phyloP scores from a whole-genome alignment of 1,140 invertebrate genomes.

The Camponotus pennsylvanicus region DNA sequence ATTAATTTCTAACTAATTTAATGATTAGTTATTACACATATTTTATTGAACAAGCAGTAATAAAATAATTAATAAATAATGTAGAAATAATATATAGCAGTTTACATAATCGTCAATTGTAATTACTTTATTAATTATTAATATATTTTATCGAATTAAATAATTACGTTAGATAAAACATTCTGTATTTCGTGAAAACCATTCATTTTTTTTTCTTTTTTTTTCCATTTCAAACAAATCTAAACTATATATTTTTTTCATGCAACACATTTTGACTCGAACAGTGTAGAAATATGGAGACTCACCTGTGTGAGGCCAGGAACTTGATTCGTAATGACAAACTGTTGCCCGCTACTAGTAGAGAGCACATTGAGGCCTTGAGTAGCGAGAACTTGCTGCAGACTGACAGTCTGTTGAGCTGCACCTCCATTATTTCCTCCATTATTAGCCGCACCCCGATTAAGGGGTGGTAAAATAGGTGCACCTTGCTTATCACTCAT shows the following conservation, averaged over 20 bases:
- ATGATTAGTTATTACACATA: not conserved
- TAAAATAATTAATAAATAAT: constrained; percentile 13
- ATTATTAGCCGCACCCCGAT: constrained; percentile 84
- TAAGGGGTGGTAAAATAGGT: constrained; percentile 85
- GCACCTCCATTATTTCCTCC: constrained; percentile 81
- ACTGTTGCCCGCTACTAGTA: constrained; percentile 84
- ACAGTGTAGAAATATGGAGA: not conserved
- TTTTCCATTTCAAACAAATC: not conserved
- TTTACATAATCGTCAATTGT: not conserved
- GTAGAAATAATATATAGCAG: not conserved
- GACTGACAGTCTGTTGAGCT: constrained; percentile 83
- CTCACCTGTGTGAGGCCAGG: constrained; percentile 84
- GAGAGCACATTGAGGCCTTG: constrained; percentile 85
- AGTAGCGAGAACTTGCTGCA: constrained; percentile 85
- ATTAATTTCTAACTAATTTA: not conserved
- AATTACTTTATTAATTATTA: not conserved
- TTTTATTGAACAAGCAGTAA: not conserved
- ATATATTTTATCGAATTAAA: not conserved
- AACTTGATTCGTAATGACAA: constrained; percentile 85
- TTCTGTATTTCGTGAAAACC: not conserved
- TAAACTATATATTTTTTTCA: not conserved
- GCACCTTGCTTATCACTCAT: constrained; percentile 86
- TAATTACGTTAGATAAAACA: constrained; percentile 67
- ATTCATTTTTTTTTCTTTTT: not conserved
- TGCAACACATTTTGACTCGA: not conserved